Base-by-base conservation (phyloP, 2,113 vertebrate genomes). In the Nycticorax nycticorax region DNA sequence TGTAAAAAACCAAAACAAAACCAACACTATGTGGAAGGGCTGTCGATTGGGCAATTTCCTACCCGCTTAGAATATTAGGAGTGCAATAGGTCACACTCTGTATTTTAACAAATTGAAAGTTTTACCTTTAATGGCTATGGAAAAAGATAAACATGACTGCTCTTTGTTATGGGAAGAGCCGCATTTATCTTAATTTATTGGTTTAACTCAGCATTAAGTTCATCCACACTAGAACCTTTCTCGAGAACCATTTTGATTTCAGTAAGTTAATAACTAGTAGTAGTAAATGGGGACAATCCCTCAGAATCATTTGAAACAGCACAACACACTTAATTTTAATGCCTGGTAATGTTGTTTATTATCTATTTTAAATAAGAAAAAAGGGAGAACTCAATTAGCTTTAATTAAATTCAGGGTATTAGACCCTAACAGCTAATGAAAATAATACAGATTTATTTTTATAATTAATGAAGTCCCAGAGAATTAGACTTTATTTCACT, bases 341-440 rank as follows among this genome's bases (percentile, higher is more conserved):
- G 72, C 57, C 69, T 76, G 35, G 57, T 91, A 88, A 82, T 14
- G 5, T 50, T 96, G 68, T 95, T 96, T 95, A 96, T 88, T 47
- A 86, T 73, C 55, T 93, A 43, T 92, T 67, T 95, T 96, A 89
- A 97, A 72, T 73, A 96, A 95, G 81, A 67, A 94, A 83, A 95
- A 93, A 71, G 2, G 26, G 32, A 94, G 19, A 96, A 97, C 72
- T 95, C 68, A 89, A 83, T 97, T 92, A 93, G 77, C 66, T 96
- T 95, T 91, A 94, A 95, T 94, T 94, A 97, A 96, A 75, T 78
- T 62, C 84, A 88, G 45, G 60, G 20, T 93, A 94, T 94, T 89
- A 92, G 78, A 94, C 60, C 57, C 68, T 91, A 83, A 86, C 47
- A 96, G 59, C 22, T 92, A 95, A 85, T 93, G 74, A 95, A 93